phyloP scores from a whole-genome alignment of 2,797 vertebrate species.

The Helostoma temminkii region DNA sequence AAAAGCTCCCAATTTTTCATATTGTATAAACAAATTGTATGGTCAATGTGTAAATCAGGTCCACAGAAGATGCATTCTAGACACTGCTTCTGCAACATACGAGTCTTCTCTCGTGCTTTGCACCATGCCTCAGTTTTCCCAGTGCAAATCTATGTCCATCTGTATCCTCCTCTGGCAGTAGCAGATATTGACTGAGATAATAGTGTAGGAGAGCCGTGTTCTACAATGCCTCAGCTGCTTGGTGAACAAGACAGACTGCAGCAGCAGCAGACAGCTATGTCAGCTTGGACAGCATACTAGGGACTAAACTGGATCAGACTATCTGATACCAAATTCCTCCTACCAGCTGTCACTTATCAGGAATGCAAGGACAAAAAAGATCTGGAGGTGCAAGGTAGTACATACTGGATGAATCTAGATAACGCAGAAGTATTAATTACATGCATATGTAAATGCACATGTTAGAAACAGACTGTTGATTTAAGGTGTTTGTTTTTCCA shows the following conservation, averaged over 20 bases:
- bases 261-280: conserved; percentile 56
- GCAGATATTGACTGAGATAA: conserved; percentile 71
- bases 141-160: conserved; percentile 62
- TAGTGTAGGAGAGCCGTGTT: conserved; percentile 55
- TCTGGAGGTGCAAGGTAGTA: conserved; percentile 4
- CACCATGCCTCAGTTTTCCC: conserved; percentile 31
- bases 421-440: background rate
- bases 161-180: conserved; percentile 61
- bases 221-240: conserved; percentile 59
- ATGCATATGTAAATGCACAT: too few relatives aligned
- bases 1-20: background rate
- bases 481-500: too few relatives aligned
- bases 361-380: conserved; percentile 22
- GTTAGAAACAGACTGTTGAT: too few relatives aligned
- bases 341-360: conserved; percentile 46
- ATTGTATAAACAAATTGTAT: background rate
- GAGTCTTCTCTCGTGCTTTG: conserved; percentile 12
- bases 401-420: background rate
- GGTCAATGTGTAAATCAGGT: background rate
- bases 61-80: background rate
- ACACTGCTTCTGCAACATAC: background rate
- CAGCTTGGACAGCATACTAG: conserved; percentile 50
- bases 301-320: conserved; percentile 44
- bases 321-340: conserved; percentile 50
- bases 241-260: conserved; percentile 67